Evolutionary conservation across 2,113 vertebrate genomes (phyloP), one percentile per base, ranked within the genome.

Genomic region (Ceyx cyanopectus): DNA sequence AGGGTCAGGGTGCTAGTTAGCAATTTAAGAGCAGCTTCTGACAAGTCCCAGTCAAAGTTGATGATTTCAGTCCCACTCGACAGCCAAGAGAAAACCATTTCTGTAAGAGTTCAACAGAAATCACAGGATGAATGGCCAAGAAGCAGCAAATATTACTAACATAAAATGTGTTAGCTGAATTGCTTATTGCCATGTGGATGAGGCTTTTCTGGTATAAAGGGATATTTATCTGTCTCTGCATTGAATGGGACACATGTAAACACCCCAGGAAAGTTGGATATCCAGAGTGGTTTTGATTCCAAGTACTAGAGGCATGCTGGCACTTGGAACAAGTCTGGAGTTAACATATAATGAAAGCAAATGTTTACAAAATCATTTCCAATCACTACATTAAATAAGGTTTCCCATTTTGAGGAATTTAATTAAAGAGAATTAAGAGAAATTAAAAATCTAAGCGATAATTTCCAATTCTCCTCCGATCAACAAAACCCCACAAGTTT

Each of bases 271-370:
- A 97, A 91, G 93, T 87, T 95, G 89, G 95, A 93, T 84, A 96
- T 95, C 82, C 92, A 96, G 68, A 97, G 84, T 90, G 81, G 73
- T 96, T 87, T 96, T 81, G 92, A 97, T 96, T 96, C 93, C 94
- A 97, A 87, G 78, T 97, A 94, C 73, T 94, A 85, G 88, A 90
- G 95, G 93, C 86, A 97, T 75, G 92, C 82, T 92, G 54, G 91
- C 86, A 95, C 67, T 96, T 93, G 72, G 89, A 97, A 96, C 94
- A 62, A 96, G 91, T 96, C 87, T 92, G 80, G 68, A 97, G 83
- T 97, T 97, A 97, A 97, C 95, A 93, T 96, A 95, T 97, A 96
- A 96, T 96, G 86, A 97, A 96, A 98, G 85, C 87, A 97, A 97
- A 97, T 95, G 92, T 97, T 97, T 97, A 97, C 94, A 95, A 95